phyloP scores from a whole-genome alignment of 1,140 invertebrate species.

The Plodia interpunctella region DNA sequence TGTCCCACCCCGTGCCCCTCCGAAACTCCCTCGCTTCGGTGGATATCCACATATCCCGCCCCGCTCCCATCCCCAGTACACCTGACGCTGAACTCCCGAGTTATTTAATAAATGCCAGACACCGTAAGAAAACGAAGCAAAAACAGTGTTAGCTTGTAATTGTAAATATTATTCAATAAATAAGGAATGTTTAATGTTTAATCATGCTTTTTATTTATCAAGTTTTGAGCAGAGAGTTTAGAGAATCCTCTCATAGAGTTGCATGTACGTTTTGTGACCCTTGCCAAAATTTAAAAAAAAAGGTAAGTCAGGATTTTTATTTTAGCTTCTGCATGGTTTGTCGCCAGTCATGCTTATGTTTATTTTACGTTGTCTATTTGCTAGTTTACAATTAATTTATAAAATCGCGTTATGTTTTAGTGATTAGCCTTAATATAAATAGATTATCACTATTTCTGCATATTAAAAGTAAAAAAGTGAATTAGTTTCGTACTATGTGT shows the following conservation, averaged over 20 bases:
- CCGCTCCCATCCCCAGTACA: slow-evolving; percentile 14
- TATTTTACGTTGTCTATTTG: not conserved
- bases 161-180: slow-evolving; percentile 34
- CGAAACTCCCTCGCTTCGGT: slow-evolving; percentile 55
- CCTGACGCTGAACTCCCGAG: slow-evolving; percentile 17
- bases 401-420: too few species aligned
- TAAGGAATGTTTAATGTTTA: slow-evolving; percentile 29
- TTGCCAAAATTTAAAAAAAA: slow-evolving; percentile 9
- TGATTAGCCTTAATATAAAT: too few species aligned
- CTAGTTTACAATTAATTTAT: too few species aligned
- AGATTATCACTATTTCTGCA: too few species aligned
- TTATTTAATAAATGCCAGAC: slow-evolving; percentile 30
- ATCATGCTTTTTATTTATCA: slow-evolving; percentile 24
- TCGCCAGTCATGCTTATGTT: not conserved
- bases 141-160: slow-evolving; percentile 15
- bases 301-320: slow-evolving; percentile 38
- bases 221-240: slow-evolving; percentile 51
- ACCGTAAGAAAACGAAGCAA: slow-evolving; percentile 21
- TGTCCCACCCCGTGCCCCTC: slow-evolving; percentile 40
- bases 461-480: too few species aligned
- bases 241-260: slow-evolving; percentile 21
- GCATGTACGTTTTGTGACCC: slow-evolving; percentile 50
- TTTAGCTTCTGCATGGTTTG: slow-evolving; percentile 21
- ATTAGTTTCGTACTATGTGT: too few species aligned
- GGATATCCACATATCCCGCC: slow-evolving; percentile 44